These are phyloP conservation scores for Artemisiospiza belli DNA, from an alignment of 2,113 vertebrate species.

Conservation along the genomic window DNA sequence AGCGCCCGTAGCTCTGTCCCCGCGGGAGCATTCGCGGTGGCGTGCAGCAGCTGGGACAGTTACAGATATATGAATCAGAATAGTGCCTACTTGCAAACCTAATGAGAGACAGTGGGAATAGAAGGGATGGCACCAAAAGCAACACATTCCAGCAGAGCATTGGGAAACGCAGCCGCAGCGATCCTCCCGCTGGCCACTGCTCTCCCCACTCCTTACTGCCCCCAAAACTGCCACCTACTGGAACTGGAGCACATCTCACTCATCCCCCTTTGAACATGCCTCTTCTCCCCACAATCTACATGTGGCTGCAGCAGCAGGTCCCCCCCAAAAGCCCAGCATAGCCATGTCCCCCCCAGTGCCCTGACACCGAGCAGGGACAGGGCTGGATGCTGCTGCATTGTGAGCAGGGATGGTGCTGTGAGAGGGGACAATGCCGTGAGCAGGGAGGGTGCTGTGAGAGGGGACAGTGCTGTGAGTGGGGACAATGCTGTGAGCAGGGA, in stretches of 20 bases:
- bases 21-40: slow-evolving; percentile 88
- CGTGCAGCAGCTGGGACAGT: slow-evolving; percentile 85
- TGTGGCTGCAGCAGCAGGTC: not conserved
- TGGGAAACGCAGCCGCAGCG: not conserved
- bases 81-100: slow-evolving; percentile 79
- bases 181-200: rapidly evolving
- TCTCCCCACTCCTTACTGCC: not conserved
- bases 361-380: not conserved
- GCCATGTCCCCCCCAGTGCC: rapidly evolving
- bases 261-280: not conserved
- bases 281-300: not conserved
- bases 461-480: rapidly evolving
- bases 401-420: not conserved
- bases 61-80: slow-evolving; percentile 87
- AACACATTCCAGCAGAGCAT: slow-evolving; percentile 24
- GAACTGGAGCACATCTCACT: not conserved
- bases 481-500: not conserved
- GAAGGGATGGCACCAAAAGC: slow-evolving; percentile 13
- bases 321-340: not conserved
- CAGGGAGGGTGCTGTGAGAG: too few species aligned
- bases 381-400: rapidly evolving
- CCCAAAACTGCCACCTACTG: not conserved
- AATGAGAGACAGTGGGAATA: slow-evolving; percentile 66
- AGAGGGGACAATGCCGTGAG: not conserved
- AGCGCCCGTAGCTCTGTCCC: slow-evolving; percentile 90